Conservation (phyloP, 2,888 invertebrate genomes). For the Pyrochroa serraticornis region DNA sequence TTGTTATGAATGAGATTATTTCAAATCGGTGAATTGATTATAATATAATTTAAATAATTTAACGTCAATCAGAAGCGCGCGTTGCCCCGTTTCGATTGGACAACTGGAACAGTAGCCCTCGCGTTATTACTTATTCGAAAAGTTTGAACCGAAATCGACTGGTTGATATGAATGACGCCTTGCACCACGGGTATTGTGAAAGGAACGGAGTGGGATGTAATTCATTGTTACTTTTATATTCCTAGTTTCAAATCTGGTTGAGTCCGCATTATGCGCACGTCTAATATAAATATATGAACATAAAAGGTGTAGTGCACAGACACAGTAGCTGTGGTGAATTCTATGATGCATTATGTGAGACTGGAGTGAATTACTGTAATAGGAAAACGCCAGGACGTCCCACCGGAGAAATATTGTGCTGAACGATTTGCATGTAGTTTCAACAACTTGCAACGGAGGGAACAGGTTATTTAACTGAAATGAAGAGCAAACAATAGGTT, state of each 20-base stretch:
- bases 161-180: background rate
- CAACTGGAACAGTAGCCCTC: constrained; percentile 5
- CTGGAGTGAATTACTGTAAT: too few relatives aligned
- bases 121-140: background rate
- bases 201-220: constrained; percentile 21
- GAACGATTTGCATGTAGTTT: too few relatives aligned
- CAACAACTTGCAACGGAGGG: too few relatives aligned
- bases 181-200: background rate
- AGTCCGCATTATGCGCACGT: constrained; percentile 16
- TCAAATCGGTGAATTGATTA: constrained; percentile 32
- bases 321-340: background rate
- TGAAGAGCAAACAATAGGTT: too few relatives aligned
- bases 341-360: background rate
- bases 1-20: constrained; percentile 12
- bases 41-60: constrained; percentile 36
- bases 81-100: background rate
- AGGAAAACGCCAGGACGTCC: too few relatives aligned
- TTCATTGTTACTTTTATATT: constrained; percentile 15
- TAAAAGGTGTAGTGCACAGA: background rate
- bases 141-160: background rate
- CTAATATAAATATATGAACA: constrained; percentile 25
- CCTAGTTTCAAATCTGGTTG: constrained; percentile 25
- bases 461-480: too few relatives aligned
- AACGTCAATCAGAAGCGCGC: constrained; percentile 29
- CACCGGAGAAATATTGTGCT: too few relatives aligned